Evolutionary conservation across 2,888 invertebrate genomes (phyloP).

Genomic region (Sminthurides aquaticus): DNA sequence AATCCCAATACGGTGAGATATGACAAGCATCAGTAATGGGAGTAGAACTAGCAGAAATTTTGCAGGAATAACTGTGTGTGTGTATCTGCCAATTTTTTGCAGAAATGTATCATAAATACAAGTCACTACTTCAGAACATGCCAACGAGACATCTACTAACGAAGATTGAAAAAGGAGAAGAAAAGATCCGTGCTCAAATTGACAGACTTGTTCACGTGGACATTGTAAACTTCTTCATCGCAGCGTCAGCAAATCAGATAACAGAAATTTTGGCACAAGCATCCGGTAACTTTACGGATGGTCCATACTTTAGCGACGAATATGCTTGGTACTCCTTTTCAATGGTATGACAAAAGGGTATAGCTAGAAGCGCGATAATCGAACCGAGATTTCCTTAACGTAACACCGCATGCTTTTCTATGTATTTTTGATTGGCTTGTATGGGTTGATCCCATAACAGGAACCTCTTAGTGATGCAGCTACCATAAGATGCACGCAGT

Average conservation of each 20-base stretch:
- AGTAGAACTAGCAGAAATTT: no score
- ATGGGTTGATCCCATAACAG: no score
- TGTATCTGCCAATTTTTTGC: conserved; percentile 27
- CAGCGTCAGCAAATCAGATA: conserved; percentile 51
- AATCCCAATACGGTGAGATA: conserved; percentile 43
- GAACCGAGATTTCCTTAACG: no score
- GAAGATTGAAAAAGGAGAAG: conserved; percentile 49
- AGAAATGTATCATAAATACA: conserved; percentile 92
- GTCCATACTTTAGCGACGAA: conserved; percentile 65
- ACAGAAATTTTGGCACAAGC: conserved; percentile 35
- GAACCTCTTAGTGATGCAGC: neutral
- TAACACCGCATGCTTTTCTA: no score
- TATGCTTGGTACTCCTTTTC: conserved; percentile 82
- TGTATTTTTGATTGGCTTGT: no score
- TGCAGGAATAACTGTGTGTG: neutral
- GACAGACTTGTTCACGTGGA: conserved; percentile 68
- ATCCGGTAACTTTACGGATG: conserved; percentile 29
- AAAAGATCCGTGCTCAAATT: conserved; percentile 58
- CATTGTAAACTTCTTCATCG: conserved; percentile 80
- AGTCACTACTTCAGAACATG: conserved; percentile 78
- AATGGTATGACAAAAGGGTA: conserved; percentile 54
- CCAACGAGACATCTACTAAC: conserved; percentile 79
- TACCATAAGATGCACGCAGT: neutral
- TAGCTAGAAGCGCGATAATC: no score
- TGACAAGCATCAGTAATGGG: no score